These are phyloP conservation scores for Metacarcinus magister DNA, from an alignment of 2,888 invertebrate genomes.

Conservation along the genomic window DNA sequence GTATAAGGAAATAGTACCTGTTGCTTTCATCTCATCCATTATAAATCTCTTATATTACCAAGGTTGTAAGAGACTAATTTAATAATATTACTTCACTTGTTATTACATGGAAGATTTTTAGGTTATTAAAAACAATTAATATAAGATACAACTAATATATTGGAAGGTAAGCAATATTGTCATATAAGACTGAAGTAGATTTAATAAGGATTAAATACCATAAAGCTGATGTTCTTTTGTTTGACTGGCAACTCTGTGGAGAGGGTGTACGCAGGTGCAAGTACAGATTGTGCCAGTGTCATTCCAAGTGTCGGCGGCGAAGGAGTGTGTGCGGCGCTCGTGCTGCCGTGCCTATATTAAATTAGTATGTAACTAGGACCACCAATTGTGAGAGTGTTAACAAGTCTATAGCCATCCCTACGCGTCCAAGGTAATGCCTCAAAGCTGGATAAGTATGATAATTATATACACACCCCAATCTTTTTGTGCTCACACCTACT, in stretches of 20 bases:
- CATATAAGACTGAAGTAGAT: neutral
- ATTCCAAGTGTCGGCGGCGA: conserved; percentile 26
- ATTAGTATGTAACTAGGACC: conserved; percentile 66
- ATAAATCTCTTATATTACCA: too few relatives aligned
- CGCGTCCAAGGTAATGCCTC: conserved; percentile 54
- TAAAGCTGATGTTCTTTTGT: conserved; percentile 40
- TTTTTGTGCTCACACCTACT: conserved; percentile 58
- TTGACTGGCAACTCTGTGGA: neutral
- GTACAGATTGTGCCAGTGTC: conserved; percentile 61
- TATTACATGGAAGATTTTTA: neutral
- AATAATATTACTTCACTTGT: neutral
- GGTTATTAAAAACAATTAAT: neutral
- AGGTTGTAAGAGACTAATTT: too few relatives aligned
- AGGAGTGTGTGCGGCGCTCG: conserved; percentile 28
- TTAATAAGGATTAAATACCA: neutral
- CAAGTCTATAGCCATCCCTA: conserved; percentile 36
- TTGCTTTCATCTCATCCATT: too few relatives aligned
- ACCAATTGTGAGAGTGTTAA: conserved; percentile 27
- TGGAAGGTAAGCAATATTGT: neutral
- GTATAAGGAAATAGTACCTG: too few relatives aligned
- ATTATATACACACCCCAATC: neutral
- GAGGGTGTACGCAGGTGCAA: conserved; percentile 35
- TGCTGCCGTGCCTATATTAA: conserved; percentile 66
- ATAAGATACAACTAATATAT: neutral
- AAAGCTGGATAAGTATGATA: neutral